Percentiles rank a stretch among this genome's conserved stretches.
Conservation (phyloP, 1,140 invertebrate genomes). For the Vanessa tameamea region DNA sequence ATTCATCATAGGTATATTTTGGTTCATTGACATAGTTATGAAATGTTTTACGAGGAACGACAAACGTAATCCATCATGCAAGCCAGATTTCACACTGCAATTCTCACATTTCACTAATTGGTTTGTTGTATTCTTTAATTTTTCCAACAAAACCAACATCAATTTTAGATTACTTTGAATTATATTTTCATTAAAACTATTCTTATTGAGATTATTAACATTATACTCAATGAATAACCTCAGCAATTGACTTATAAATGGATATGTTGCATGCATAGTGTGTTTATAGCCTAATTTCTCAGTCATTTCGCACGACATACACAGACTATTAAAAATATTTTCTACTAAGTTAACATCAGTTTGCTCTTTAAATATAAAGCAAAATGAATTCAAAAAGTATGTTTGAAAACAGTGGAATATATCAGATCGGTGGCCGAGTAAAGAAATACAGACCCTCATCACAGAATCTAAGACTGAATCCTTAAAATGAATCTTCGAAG, state of each 20-base stretch:
- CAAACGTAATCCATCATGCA: constrained; percentile 63
- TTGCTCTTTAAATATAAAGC: constrained; percentile 51
- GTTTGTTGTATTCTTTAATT: constrained; percentile 42
- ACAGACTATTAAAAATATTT: constrained; percentile 50
- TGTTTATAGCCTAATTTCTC: constrained; percentile 56
- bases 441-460: constrained; percentile 39
- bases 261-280: constrained; percentile 53
- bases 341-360: constrained; percentile 41
- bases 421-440: constrained; percentile 49
- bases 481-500: constrained; percentile 46
- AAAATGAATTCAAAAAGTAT: constrained; percentile 59
- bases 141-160: constrained; percentile 50
- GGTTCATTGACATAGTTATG: constrained; percentile 35
- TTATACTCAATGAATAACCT: constrained; percentile 56
- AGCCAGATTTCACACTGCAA: constrained; percentile 53
- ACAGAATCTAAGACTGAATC: constrained; percentile 41
- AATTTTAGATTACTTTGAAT: constrained; percentile 52
- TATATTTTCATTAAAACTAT: constrained; percentile 10
- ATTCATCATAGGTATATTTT: constrained; percentile 36
- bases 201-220: constrained; percentile 13
- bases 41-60: constrained; percentile 59
- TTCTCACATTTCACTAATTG: constrained; percentile 68
- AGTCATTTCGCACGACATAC: constrained; percentile 47
- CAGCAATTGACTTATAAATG: constrained; percentile 59
- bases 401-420: constrained; percentile 62